A percentile compares a stretch with the other conserved stretches of the same genome.
phyloP scores from a whole-genome alignment of 1,140 invertebrate genomes.

The Arion vulgaris region DNA sequence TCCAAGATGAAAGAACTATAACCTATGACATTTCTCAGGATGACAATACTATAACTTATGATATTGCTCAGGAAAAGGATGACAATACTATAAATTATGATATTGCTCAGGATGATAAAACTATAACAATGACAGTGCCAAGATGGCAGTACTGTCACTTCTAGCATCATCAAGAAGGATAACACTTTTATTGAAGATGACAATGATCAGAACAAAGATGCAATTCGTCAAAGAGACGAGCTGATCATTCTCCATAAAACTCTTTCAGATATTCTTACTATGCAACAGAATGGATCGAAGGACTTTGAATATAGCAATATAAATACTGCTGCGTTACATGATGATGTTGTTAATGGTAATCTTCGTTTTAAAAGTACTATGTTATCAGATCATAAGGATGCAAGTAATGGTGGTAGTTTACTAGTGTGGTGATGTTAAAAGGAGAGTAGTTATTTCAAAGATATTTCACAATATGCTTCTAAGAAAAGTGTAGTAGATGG shows the following conservation, averaged over 20 bases:
- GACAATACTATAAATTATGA: too few relatives aligned
- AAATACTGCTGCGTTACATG: not conserved
- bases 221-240: not conserved
- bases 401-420: too few relatives aligned
- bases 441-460: not conserved
- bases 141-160: not conserved
- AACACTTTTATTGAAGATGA: not conserved
- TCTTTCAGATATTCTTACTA: not conserved
- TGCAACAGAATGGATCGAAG: not conserved
- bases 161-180: not conserved
- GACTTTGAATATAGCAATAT: not conserved
- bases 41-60: too few relatives aligned
- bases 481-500: not conserved
- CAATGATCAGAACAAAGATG: not conserved
- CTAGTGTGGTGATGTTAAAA: not conserved
- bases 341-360: conserved; percentile 4
- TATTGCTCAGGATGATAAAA: not conserved
- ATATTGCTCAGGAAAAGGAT: too few relatives aligned
- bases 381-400: not conserved
- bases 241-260: not conserved
- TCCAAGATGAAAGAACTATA: too few relatives aligned
- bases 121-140: not conserved
- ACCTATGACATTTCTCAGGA: too few relatives aligned
- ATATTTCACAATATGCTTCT: not conserved
- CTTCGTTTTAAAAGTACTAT: not conserved